Percentiles rank a stretch among this genome's conserved stretches.
Evolutionary conservation across 2,888 invertebrate genomes (phyloP).

Genomic region (Lordiphosa fenestrarum): DNA sequence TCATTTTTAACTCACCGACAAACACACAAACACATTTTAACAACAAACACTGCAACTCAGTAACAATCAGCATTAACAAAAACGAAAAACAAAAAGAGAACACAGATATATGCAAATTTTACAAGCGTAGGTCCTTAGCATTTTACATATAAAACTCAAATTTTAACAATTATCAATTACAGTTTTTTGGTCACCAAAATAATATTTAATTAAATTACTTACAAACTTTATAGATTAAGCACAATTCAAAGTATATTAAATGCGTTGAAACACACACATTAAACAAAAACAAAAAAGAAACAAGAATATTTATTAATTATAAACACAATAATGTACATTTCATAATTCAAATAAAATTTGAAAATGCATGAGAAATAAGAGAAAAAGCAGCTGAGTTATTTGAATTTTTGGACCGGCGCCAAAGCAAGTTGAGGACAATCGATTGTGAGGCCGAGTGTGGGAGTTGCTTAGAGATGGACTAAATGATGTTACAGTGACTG

Average conservation of each 20-base stretch:
- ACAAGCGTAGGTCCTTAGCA: conserved; percentile 45
- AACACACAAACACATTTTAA: conserved; percentile 26
- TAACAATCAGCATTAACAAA: conserved; percentile 55
- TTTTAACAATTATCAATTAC: conserved; percentile 53
- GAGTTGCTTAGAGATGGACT: conserved; percentile 1
- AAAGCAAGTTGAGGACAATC: conserved; percentile 5
- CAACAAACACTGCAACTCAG: conserved; percentile 46
- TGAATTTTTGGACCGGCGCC: conserved; percentile 2
- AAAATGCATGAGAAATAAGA: conserved; percentile 67
- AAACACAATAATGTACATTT: conserved; percentile 66
- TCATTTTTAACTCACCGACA: conserved; percentile 24
- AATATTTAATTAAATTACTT: conserved; percentile 27
- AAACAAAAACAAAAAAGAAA: conserved; percentile 20
- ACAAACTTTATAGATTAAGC: conserved; percentile 41
- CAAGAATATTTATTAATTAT: conserved; percentile 52
- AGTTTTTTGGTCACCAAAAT: conserved; percentile 52
- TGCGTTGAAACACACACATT: conserved; percentile 61
- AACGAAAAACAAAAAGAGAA: too few species aligned
- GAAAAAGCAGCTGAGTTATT: conserved; percentile 11
- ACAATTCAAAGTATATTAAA: conserved; percentile 59
- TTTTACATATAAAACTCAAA: conserved; percentile 36
- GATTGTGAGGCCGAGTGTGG: not conserved
- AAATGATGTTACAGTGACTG: not conserved
- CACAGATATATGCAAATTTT: conserved; percentile 58
- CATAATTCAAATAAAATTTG: conserved; percentile 77